Percentiles rank a stretch among this genome's conserved stretches.
Conservation (phyloP, 1,140 invertebrate species). For the Oppia nitens region DNA sequence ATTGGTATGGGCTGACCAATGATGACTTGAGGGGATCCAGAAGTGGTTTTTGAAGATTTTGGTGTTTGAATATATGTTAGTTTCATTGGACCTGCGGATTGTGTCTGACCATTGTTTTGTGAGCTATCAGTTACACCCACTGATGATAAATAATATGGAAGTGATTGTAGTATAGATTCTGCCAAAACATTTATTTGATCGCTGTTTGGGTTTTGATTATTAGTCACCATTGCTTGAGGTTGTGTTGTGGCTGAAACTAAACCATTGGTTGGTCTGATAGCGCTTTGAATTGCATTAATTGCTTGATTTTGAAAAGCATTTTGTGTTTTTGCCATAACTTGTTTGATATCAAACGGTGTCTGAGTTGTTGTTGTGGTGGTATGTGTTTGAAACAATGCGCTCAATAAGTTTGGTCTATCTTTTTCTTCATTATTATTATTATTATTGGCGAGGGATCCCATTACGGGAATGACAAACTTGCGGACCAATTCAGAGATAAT, state of each 20-base stretch:
- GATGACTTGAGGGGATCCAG: too few relatives aligned
- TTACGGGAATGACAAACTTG: conserved; percentile 10
- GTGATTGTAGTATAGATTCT: too few relatives aligned
- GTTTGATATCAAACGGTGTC: conserved; percentile 3
- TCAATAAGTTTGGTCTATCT: neutral
- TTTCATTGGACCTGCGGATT: too few relatives aligned
- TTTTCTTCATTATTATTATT: neutral
- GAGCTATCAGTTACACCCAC: too few relatives aligned
- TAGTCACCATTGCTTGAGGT: neutral
- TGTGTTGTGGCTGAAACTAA: neutral
- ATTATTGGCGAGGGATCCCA: neutral
- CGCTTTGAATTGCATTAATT: neutral
- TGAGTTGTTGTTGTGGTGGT: neutral
- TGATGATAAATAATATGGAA: too few relatives aligned
- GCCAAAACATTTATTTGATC: too few relatives aligned
- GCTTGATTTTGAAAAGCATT: conserved; percentile 2
- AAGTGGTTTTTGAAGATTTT: too few relatives aligned
- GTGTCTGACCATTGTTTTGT: too few relatives aligned
- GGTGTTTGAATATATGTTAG: too few relatives aligned
- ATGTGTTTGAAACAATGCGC: neutral
- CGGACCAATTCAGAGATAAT: conserved; percentile 12
- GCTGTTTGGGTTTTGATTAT: neutral
- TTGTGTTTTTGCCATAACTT: conserved; percentile 2
- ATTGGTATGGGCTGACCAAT: too few relatives aligned
- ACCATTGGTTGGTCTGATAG: neutral